Conservation (phyloP, 2,113 vertebrate species). For the Stercorarius parasiticus region DNA sequence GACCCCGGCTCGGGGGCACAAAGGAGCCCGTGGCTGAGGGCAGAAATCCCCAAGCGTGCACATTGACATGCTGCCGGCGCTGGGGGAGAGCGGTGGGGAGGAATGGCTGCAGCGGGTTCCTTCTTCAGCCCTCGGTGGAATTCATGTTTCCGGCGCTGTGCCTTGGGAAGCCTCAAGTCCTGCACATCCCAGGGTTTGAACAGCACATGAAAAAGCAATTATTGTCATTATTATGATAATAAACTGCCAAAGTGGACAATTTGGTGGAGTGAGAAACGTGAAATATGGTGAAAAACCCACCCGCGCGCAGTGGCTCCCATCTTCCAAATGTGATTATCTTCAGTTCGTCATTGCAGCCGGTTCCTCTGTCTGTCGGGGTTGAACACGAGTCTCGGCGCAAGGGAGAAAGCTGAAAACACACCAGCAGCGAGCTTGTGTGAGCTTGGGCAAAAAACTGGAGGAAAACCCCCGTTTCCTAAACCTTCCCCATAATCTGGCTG, state of each 20-base stretch:
- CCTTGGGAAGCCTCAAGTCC: not conserved
- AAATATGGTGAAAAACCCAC: not conserved
- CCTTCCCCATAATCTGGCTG: not conserved
- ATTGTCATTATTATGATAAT: not conserved
- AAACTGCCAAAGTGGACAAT: not conserved
- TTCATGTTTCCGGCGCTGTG: not conserved
- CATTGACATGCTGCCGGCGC: not conserved
- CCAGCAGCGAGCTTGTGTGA: not conserved
- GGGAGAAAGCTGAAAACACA: not conserved
- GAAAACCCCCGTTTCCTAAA: not conserved
- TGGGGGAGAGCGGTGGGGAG: not conserved
- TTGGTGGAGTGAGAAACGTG: not conserved
- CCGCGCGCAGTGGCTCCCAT: accelerated
- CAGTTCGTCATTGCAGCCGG: not conserved
- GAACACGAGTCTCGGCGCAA: not conserved
- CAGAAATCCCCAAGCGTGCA: not conserved
- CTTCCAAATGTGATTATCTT: not conserved
- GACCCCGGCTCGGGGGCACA: not conserved
- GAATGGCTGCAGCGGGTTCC: not conserved
- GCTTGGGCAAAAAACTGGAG: not conserved
- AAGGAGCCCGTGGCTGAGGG: not conserved
- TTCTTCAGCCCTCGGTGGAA: not conserved
- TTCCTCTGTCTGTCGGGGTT: not conserved
- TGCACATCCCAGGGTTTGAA: not conserved
- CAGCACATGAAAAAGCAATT: not conserved